Evolutionary conservation across 1,140 invertebrate genomes (phyloP).

Genomic region (Drosophila nannoptera): DNA sequence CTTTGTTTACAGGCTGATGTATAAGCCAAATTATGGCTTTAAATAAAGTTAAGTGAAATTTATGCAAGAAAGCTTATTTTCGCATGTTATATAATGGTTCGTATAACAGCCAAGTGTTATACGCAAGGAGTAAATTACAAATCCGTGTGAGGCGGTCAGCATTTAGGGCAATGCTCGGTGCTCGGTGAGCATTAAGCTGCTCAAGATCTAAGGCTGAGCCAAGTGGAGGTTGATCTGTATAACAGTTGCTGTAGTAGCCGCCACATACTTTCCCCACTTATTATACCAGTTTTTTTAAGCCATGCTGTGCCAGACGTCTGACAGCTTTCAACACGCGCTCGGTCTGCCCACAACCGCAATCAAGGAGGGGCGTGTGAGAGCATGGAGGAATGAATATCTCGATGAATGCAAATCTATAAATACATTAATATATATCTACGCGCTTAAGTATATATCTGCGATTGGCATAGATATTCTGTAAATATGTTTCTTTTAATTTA

Average conservation of each 20-base stretch:
- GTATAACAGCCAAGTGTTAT: background rate
- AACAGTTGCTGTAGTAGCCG: background rate
- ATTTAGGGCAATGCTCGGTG: no score
- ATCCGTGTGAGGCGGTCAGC: no score
- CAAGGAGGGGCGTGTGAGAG: slow-evolving; percentile 58
- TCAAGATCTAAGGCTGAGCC: no score
- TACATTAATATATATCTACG: background rate
- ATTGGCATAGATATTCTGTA: slow-evolving; percentile 54
- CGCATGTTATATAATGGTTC: slow-evolving; percentile 11
- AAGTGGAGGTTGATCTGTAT: background rate
- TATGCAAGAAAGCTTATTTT: no score
- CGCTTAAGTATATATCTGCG: slow-evolving; percentile 29
- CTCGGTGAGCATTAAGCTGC: no score
- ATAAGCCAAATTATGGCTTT: background rate
- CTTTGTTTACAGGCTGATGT: background rate
- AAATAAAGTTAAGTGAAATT: no score
- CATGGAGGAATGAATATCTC: slow-evolving; percentile 40
- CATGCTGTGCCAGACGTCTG: background rate
- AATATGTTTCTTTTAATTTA: slow-evolving; percentile 52
- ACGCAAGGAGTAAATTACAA: no score
- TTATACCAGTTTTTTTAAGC: background rate
- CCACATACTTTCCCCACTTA: no score
- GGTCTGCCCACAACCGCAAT: slow-evolving; percentile 45
- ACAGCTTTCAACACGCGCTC: slow-evolving; percentile 12
- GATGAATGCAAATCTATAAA: background rate